A percentile compares a stretch with the other conserved stretches of the same genome.
phyloP scores from a whole-genome alignment of 2,888 invertebrate species.

The Amiota communis region DNA sequence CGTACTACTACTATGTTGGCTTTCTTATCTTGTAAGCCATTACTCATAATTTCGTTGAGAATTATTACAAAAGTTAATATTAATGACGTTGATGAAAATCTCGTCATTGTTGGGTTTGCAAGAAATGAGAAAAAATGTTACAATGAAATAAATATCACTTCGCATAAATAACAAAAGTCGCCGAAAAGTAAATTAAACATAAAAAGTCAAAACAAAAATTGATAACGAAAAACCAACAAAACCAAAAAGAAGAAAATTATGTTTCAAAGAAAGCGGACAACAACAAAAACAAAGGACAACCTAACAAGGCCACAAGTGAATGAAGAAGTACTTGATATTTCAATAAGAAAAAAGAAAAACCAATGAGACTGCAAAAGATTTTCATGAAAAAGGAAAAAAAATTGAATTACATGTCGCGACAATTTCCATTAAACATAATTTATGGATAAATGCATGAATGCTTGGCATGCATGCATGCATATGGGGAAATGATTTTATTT shows the following conservation, averaged over 20 bases:
- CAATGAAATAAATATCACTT: conserved; percentile 39
- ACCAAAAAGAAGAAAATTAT: background rate
- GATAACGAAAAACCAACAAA: conserved; percentile 48
- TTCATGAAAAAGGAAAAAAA: too few species aligned
- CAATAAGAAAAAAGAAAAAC: too few species aligned
- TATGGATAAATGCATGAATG: too few species aligned
- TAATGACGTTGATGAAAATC: conserved; percentile 69
- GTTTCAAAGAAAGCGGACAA: background rate
- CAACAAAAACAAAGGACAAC: background rate
- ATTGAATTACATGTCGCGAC: too few species aligned
- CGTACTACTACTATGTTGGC: background rate
- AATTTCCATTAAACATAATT: too few species aligned
- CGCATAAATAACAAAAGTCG: conserved; percentile 50
- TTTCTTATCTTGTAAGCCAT: conserved; percentile 60
- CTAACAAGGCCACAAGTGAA: too few species aligned
- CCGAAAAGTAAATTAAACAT: conserved; percentile 38
- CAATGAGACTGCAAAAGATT: too few species aligned
- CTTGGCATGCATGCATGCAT: too few species aligned
- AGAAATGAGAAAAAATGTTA: conserved; percentile 34
- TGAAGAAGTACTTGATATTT: too few species aligned
- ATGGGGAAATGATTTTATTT: too few species aligned
- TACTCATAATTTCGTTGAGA: conserved; percentile 66
- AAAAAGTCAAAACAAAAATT: conserved; percentile 46
- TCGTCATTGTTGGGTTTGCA: conserved; percentile 57
- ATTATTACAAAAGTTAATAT: conserved; percentile 68